A percentile compares a stretch with the other conserved stretches of the same genome.
Evolutionary conservation across 23 tunicate genomes (phyloP).

Genomic region (Corella eumyota): DNA sequence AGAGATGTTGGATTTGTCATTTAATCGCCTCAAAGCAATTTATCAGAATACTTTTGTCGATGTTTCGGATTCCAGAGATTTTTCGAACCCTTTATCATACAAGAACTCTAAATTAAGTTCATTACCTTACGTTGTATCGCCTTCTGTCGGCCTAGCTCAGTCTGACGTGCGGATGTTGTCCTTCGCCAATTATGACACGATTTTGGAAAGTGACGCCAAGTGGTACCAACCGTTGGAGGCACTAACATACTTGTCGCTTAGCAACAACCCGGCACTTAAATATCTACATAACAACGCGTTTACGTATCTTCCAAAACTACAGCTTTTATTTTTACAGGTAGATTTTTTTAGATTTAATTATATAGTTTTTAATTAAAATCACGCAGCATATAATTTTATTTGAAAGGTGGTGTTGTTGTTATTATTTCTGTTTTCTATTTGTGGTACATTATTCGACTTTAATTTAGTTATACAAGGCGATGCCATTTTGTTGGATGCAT

Average conservation of each 20-base stretch:
- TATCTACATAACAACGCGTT: slow-evolving; percentile 32
- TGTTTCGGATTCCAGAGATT: not conserved
- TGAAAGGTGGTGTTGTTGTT: no score
- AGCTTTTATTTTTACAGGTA: slow-evolving; percentile 61
- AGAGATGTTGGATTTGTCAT: slow-evolving; percentile 39
- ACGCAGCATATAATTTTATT: no score
- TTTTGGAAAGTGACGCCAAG: not conserved
- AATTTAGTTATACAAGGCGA: no score
- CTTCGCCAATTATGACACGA: not conserved
- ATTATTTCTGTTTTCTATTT: no score
- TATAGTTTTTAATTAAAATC: no score
- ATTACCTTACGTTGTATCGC: slow-evolving; percentile 16
- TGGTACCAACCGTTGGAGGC: slow-evolving; percentile 11
- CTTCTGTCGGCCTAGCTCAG: slow-evolving; percentile 1
- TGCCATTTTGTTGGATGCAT: no score
- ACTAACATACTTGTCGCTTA: slow-evolving; percentile 19
- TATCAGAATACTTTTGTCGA: slow-evolving; percentile 21
- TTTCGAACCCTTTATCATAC: not conserved
- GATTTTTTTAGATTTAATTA: no score
- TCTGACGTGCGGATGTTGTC: not conserved
- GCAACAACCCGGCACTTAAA: slow-evolving; percentile 10
- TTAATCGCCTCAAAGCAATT: slow-evolving; percentile 13
- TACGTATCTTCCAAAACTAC: slow-evolving; percentile 30
- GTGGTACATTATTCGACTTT: no score
- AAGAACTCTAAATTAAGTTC: slow-evolving; percentile 3